Evolutionary conservation across 2,113 vertebrate genomes (phyloP), one percentile per base, ranked within the genome.

Genomic region (Hypomesus transpacificus): DNA sequence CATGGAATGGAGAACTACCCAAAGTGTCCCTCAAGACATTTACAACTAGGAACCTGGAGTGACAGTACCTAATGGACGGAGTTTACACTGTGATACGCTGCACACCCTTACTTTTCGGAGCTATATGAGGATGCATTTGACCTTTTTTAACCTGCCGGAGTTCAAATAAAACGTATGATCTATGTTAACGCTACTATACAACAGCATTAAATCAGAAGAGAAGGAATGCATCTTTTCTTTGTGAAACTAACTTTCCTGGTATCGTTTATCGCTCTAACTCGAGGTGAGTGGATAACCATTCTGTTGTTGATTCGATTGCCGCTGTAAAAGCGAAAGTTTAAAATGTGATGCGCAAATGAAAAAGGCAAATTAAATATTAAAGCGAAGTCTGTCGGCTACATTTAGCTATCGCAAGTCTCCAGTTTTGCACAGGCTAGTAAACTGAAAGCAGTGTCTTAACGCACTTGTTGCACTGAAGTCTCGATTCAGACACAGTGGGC

Each of bases 191-290:
- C 82, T 85, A 75, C 82, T 80, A 66, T 82, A 80, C 58, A 80
- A 77, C 74, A 70, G 57, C 77, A 64, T 86, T 82, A 84, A 89
- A 88, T 67, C 85, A 79, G 87, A 78, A 73, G 68, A 80, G 77
- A 84, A 92, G 91, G 91, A 91, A 92, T 92, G 91, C 82, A 89
- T 90, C 84, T 87, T 82, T 87, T 91, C 74, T 82, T 88, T 75
- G 87, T 81, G 67, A 89, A 88, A 84, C 82, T 92, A 83, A 89
- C 85, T 87, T 80, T 88, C 67, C 77, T 91, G 80, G 83, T 86
- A 85, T 87, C 82, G 83, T 86, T 90, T 71, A 83, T 88, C 68
- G 86, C 85, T 78, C 74, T 79, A 71, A 79, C 91, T 69, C 85
- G 86, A 87, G 91, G 91, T 92, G 81, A 89, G 89, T 75, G 34